phyloP scores from a whole-genome alignment of 2,888 invertebrate genomes.

The Mesochorus sp. region DNA sequence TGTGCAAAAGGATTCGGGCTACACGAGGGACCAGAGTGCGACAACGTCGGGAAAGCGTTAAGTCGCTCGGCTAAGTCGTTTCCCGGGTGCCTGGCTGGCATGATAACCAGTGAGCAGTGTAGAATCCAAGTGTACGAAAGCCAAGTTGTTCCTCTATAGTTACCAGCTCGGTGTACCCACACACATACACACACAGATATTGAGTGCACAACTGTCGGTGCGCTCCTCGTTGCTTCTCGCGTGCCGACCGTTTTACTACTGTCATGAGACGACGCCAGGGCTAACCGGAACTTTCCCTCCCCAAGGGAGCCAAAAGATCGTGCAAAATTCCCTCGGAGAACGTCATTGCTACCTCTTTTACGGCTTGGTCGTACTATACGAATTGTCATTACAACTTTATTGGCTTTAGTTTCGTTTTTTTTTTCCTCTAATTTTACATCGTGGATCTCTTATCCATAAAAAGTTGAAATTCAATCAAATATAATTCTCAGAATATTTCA shows the following conservation, averaged over 20 bases:
- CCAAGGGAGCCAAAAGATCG: not conserved
- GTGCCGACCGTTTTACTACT: conserved; percentile 25
- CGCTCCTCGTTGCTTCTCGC: conserved; percentile 63
- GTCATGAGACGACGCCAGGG: conserved; percentile 1
- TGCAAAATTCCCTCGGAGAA: not conserved
- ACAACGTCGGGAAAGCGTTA: conserved; percentile 41
- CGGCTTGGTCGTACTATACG: not conserved
- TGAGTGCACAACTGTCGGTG: conserved; percentile 68
- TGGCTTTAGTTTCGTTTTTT: too few species aligned
- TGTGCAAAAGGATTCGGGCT: conserved; percentile 7
- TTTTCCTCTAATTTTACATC: not conserved
- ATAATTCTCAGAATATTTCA: too few species aligned
- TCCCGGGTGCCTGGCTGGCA: conserved; percentile 65
- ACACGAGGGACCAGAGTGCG: conserved; percentile 17
- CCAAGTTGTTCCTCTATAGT: conserved; percentile 25
- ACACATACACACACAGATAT: too few species aligned
- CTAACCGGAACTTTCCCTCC: conserved; percentile 34
- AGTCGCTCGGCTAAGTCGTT: conserved; percentile 66
- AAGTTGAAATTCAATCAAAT: too few species aligned
- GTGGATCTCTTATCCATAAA: too few species aligned
- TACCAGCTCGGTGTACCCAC: too few species aligned
- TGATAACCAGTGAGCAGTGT: conserved; percentile 66
- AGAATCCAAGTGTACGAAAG: conserved; percentile 13
- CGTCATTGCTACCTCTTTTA: not conserved
- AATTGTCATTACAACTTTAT: not conserved